These are phyloP conservation scores for Pogonognathellus flavescens DNA, from an alignment of 1,140 invertebrate species.

Conservation along the genomic window DNA sequence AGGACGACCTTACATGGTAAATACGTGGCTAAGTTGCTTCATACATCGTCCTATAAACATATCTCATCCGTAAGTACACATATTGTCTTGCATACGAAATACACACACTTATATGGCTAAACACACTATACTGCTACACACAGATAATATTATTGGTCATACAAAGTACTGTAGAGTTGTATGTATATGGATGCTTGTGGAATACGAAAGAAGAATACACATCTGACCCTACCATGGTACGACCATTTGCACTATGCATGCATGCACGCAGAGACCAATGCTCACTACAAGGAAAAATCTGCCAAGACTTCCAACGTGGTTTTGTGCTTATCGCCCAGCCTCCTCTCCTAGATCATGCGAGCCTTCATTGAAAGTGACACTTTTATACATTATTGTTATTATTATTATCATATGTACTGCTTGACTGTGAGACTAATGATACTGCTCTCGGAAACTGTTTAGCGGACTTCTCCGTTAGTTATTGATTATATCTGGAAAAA, in stretches of 20 bases:
- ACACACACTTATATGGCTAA: not conserved
- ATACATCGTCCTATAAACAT: too few species aligned
- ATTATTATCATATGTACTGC: slow-evolving; percentile 47
- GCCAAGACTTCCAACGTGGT: not conserved
- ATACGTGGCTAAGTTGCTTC: too few species aligned
- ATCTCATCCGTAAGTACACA: not conserved
- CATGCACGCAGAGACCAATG: slow-evolving; percentile 7
- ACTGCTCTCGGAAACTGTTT: slow-evolving; percentile 48
- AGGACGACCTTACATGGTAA: too few species aligned
- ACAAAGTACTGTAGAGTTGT: not conserved
- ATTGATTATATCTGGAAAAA: slow-evolving; percentile 28
- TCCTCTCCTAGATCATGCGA: slow-evolving; percentile 22
- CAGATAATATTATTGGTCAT: not conserved
- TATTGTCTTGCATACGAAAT: not conserved
- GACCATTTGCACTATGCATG: not conserved
- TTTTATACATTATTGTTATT: slow-evolving; percentile 51
- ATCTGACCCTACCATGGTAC: too few species aligned
- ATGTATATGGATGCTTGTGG: not conserved
- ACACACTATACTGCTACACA: not conserved
- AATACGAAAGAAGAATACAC: not conserved
- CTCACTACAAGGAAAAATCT: slow-evolving; percentile 19
- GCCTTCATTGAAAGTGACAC: slow-evolving; percentile 39
- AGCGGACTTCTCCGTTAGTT: slow-evolving; percentile 9
- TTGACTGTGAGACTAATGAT: slow-evolving; percentile 40
- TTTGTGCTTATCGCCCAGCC: slow-evolving; percentile 12